Base-by-base conservation (phyloP, 2,797 vertebrate genomes). In the Ambastaia sidthimunki region DNA sequence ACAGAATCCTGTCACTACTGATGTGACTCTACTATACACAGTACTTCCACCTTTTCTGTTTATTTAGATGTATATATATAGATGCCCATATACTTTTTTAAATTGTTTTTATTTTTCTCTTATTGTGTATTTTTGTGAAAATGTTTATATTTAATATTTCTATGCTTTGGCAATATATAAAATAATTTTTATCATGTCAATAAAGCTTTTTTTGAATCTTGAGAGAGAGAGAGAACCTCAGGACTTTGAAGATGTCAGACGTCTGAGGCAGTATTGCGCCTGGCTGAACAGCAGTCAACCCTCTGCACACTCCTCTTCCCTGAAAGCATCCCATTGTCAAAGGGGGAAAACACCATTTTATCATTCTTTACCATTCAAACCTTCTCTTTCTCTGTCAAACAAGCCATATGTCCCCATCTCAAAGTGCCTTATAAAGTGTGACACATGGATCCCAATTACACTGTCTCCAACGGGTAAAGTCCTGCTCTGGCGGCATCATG, bases 401-500 rank as follows among this genome's bases (percentile, higher is more conserved):
- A 92, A 90, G 92, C 93, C 93, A 94, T 93, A 93, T 94, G 93
- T 94, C 92, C 92, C 91, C 90, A 88, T 92, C 92, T 91, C 91
- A 92, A 93, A 93, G 91, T 90, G 89, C 91, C 93, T 94, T 93
- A 92, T 93, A 90, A 90, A 92, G 91, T 93, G 91, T 94, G 93
- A 94, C 93, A 94, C 93, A 90, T 89, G 88, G 89, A 90, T 93
- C 89, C 93, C 92, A 93, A 93, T 93, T 92, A 93, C 90, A 92
- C 93, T 85, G 91, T 92, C 91, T 91, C 91, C 91, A 54, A 55
- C 54, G 55, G 80, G n/a, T 89, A 87, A 83, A 75, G 74, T 89
- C 90, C 87, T n/a, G 47, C 90, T 87, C 82, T 88, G 90, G 91
- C 89, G 44, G 54, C 55, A 15, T 87, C 86, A 78, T 84, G 88